These are phyloP conservation scores for Panonychus citri DNA, from an alignment of 1,140 invertebrate genomes.

Conservation along the genomic window DNA sequence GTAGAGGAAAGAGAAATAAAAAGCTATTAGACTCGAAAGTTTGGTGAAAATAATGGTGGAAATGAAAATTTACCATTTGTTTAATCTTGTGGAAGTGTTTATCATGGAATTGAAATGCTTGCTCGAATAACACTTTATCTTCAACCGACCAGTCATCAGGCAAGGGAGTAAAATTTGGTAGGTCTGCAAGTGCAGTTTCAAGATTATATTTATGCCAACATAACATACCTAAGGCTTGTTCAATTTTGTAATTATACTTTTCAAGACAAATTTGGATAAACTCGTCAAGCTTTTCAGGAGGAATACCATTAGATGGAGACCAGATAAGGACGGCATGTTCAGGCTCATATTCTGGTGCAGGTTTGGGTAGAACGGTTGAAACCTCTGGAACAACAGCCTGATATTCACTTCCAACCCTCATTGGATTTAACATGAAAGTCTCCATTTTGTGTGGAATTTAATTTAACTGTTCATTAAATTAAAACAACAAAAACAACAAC, in stretches of 20 bases:
- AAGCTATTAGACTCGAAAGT: not conserved
- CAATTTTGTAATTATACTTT: slow-evolving; percentile 89
- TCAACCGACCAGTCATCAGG: slow-evolving; percentile 96
- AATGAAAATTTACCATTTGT: slow-evolving; percentile 54
- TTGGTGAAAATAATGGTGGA: not conserved
- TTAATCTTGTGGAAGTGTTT: slow-evolving; percentile 91
- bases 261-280: slow-evolving; percentile 86
- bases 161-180: slow-evolving; percentile 89
- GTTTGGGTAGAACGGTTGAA: slow-evolving; percentile 1
- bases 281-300: slow-evolving; percentile 70
- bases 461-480: no score
- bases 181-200: slow-evolving; percentile 64
- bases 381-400: slow-evolving; percentile 69
- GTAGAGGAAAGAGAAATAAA: not conserved
- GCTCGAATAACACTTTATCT: slow-evolving; percentile 92
- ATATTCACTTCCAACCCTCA: slow-evolving; percentile 74
- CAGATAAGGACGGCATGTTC: slow-evolving; percentile 80
- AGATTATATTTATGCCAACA: slow-evolving; percentile 96
- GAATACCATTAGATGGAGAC: slow-evolving; percentile 68
- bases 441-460: no score
- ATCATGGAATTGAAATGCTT: slow-evolving; percentile 91
- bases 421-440: no score
- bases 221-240: slow-evolving; percentile 88
- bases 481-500: no score
- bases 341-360: slow-evolving; percentile 26